These are phyloP conservation scores for Protaetia brevitarsis DNA, from an alignment of 1,140 invertebrate genomes.

Conservation along the genomic window DNA sequence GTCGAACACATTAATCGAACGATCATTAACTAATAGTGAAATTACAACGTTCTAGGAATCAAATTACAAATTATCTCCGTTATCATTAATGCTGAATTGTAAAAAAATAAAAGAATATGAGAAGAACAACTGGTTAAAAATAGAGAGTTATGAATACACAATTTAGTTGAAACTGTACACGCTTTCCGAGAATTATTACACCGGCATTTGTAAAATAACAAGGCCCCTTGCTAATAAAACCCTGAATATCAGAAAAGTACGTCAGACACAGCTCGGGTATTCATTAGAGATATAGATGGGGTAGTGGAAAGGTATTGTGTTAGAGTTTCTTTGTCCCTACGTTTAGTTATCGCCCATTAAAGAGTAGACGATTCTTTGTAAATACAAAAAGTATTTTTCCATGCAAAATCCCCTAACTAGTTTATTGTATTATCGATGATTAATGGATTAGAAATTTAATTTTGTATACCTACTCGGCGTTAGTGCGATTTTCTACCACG, in stretches of 20 bases:
- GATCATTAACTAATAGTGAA: no score
- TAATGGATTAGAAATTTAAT: conserved; percentile 21
- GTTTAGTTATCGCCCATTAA: conserved; percentile 16
- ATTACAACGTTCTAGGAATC: no score
- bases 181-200: not conserved
- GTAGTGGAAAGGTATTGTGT: conserved; percentile 12
- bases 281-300: conserved; percentile 15
- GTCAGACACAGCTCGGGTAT: conserved; percentile 9
- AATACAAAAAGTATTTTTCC: conserved; percentile 20
- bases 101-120: not conserved
- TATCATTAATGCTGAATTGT: not conserved
- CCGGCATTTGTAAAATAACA: not conserved
- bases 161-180: not conserved
- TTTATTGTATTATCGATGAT: conserved; percentile 21
- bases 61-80: no score
- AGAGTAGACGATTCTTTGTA: not conserved
- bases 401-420: conserved; percentile 22
- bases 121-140: not conserved
- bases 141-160: not conserved
- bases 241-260: conserved; percentile 2
- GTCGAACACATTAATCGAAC: no score
- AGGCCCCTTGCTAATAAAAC: not conserved
- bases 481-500: not conserved
- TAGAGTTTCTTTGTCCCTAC: not conserved
- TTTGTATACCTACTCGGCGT: not conserved